phyloP scores from a whole-genome alignment of 2,113 vertebrate genomes.

The Rutilus rutilus region DNA sequence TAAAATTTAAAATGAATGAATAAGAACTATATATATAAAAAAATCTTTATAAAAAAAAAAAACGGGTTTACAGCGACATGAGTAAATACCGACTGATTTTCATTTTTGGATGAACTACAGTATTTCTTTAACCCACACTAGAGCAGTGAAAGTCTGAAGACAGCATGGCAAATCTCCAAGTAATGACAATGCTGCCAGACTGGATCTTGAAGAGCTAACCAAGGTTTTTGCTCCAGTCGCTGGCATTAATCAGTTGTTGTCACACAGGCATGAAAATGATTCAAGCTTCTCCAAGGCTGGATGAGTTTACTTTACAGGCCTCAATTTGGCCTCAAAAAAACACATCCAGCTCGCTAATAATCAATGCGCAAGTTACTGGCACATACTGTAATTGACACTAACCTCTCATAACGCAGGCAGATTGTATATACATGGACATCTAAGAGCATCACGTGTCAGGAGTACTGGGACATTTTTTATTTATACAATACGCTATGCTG shows the following conservation, averaged over 20 bases:
- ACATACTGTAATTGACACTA: conserved; percentile 36
- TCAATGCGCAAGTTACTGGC: conserved; percentile 38
- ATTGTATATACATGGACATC: not conserved
- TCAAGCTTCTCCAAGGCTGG: not conserved
- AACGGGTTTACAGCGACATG: not conserved
- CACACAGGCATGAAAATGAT: conserved; percentile 31
- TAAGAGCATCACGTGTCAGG: conserved; percentile 24
- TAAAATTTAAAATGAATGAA: not conserved
- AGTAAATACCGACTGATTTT: too few relatives aligned
- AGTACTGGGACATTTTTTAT: conserved; percentile 28
- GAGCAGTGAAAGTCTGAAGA: not conserved
- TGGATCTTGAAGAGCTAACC: conserved; percentile 24
- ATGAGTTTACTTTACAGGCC: conserved; percentile 34
- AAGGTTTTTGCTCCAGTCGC: conserved; percentile 38
- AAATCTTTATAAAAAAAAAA: not conserved
- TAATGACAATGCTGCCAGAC: conserved; percentile 44
- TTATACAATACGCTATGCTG: conserved; percentile 38
- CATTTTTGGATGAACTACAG: not conserved
- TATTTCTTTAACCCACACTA: not conserved
- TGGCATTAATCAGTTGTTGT: conserved; percentile 34
- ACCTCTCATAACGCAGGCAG: not conserved
- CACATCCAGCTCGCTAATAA: conserved; percentile 39
- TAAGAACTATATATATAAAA: not conserved
- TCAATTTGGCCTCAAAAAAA: conserved; percentile 33
- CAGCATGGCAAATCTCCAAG: conserved; percentile 18